Evolutionary conservation across 2,113 vertebrate species (phyloP).

Genomic region (Noturus placidus): DNA sequence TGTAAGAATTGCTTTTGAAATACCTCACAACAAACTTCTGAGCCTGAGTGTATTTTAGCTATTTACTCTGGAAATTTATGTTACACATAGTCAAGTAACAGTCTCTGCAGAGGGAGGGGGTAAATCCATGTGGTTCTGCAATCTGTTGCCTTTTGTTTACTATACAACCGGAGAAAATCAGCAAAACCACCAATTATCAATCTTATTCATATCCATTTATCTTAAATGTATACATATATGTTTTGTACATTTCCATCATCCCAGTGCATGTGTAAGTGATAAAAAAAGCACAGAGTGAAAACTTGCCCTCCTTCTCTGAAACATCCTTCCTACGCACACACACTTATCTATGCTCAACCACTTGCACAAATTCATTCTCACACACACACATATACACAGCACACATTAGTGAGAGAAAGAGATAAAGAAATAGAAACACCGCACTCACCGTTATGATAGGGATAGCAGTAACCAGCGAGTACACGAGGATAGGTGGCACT

Average conservation of each 20-base stretch:
- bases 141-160: conserved; percentile 57
- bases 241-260: neutral
- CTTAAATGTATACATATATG: neutral
- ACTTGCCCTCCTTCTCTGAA: conserved; percentile 4
- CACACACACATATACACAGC: conserved; percentile 12
- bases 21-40: neutral
- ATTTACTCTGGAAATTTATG: neutral
- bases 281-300: neutral
- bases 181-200: conserved; percentile 32
- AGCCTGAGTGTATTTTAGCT: neutral
- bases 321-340: conserved; percentile 33
- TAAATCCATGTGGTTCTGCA: conserved; percentile 55
- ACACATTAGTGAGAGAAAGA: neutral
- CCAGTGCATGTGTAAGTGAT: neutral
- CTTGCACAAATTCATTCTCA: conserved; percentile 24
- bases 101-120: conserved; percentile 28
- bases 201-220: neutral
- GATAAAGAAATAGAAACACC: neutral
- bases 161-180: neutral
- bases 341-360: conserved; percentile 25
- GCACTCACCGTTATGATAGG: conserved; percentile 81
- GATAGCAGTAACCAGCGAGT: conserved; percentile 82
- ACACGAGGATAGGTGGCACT: conserved; percentile 82
- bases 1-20: neutral
- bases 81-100: conserved; percentile 12